These are phyloP conservation scores for Hydrocynus forskahlii DNA, from an alignment of 2,797 vertebrate genomes.

Conservation along the genomic window DNA sequence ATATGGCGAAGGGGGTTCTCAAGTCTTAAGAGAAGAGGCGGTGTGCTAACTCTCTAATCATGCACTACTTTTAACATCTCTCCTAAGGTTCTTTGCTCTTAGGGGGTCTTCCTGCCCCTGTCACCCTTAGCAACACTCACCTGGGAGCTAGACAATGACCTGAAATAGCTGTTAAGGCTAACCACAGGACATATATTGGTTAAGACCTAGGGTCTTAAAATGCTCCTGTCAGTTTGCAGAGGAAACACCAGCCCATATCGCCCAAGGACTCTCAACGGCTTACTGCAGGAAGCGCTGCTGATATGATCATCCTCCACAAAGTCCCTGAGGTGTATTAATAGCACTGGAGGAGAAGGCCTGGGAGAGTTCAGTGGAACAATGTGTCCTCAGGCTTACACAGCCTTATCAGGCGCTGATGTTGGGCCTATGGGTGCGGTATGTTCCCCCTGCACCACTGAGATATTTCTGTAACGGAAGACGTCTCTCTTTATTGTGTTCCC, in stretches of 20 bases:
- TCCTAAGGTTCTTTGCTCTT: not conserved
- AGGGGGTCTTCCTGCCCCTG: not conserved
- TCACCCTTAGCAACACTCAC: not conserved
- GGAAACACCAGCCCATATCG: not conserved
- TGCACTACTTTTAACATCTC: not conserved
- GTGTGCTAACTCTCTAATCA: not conserved
- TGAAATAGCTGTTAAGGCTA: not conserved
- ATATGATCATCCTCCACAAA: not conserved
- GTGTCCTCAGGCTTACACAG: not conserved
- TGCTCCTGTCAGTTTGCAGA: not conserved
- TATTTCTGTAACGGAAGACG: not conserved
- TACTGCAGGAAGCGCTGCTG: not conserved
- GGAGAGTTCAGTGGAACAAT: not conserved
- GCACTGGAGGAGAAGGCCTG: not conserved
- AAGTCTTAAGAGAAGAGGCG: too few species aligned
- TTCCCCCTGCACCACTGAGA: not conserved
- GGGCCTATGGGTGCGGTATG: not conserved
- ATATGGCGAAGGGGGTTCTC: too few species aligned
- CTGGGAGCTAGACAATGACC: not conserved
- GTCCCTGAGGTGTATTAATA: conserved; percentile 1
- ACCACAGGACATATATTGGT: too few species aligned
- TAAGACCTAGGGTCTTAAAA: not conserved
- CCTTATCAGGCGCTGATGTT: not conserved
- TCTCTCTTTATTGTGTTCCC: not conserved
- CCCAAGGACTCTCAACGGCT: not conserved